Evolutionary conservation across 2,888 invertebrate genomes (phyloP), one percentile per base, ranked within the genome.

Genomic region (Cerastis rubricosa): DNA sequence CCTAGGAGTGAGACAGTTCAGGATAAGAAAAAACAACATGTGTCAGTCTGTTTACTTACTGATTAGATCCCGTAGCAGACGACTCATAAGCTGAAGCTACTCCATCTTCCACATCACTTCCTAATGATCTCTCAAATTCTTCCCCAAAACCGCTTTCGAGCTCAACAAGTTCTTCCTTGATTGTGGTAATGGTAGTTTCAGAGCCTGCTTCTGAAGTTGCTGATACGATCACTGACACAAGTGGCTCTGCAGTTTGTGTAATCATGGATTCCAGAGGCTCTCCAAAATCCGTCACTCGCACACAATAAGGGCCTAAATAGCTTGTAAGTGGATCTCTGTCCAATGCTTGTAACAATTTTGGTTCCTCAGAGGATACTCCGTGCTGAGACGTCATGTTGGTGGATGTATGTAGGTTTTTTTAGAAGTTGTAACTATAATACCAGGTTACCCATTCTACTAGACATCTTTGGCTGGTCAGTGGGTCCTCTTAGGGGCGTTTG

Each of bases 261-360:
- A 19, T 35, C 5, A 11, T 1, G 19, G 19, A 19, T 1, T 19
- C 19, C 19, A 35, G 59, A 19, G 19, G 35, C 8, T 61, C 61
- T 35, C 19, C 35, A 4, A 19, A 61, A 11, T 61, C 35, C 1
- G 0, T 29, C 35, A 61, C 35, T 35, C 35, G 11, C 61, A 22
- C 22, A 22, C 61, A 61, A 61, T 61, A 35, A 61, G 61, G 61
- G 19, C 61, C 61, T 61, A 61, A 61, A 35, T 61, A 61, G 11
- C 6, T 22, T 61, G 61, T 61, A 5, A 61, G 61, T 22, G 35
- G 61, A 35, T 35, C 61, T 61, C 61, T 61, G 11, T 19, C 9
- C 11, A 35, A 35, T 35, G 8, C 54, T 54, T 54, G 25, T 57
- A 57, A 25, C 25, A 25, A 12, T 57, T 57, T 11, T 25, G 11